Evolutionary conservation across 2,113 vertebrate genomes (phyloP).

Genomic region (Pangasianodon hypophthalmus): DNA sequence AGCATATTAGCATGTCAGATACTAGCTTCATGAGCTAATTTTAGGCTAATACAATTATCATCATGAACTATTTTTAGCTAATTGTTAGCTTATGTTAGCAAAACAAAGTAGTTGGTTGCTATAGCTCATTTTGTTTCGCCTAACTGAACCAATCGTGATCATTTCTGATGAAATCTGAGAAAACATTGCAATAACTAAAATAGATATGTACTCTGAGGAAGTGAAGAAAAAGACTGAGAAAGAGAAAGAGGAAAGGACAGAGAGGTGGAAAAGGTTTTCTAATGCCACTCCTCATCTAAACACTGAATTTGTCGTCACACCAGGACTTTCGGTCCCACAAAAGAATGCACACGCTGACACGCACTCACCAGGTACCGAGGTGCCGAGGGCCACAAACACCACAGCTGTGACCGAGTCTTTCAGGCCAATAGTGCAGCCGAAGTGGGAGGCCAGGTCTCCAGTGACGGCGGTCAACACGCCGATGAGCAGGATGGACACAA

Average conservation of each 20-base stretch:
- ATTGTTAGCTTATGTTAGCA: not conserved
- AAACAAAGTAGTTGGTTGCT: not conserved
- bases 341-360: conserved; percentile 7
- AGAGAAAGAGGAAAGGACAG: not conserved
- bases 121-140: not conserved
- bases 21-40: not conserved
- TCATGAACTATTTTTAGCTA: not conserved
- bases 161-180: not conserved
- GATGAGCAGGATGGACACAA: conserved; percentile 81
- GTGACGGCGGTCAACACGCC: conserved; percentile 80
- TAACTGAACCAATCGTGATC: not conserved
- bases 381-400: conserved; percentile 83
- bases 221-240: not conserved
- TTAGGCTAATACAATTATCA: not conserved
- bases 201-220: not conserved
- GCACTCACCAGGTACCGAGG: conserved; percentile 80
- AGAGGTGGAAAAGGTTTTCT: not conserved
- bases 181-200: not conserved
- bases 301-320: not conserved
- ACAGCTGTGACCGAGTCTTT: conserved; percentile 84
- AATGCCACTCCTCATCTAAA: not conserved
- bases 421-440: conserved; percentile 82
- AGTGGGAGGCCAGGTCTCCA: conserved; percentile 81
- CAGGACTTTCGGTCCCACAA: not conserved
- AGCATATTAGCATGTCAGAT: not conserved